Base-by-base conservation (phyloP, 2,113 vertebrate genomes). In the Spermophilus dauricus region DNA sequence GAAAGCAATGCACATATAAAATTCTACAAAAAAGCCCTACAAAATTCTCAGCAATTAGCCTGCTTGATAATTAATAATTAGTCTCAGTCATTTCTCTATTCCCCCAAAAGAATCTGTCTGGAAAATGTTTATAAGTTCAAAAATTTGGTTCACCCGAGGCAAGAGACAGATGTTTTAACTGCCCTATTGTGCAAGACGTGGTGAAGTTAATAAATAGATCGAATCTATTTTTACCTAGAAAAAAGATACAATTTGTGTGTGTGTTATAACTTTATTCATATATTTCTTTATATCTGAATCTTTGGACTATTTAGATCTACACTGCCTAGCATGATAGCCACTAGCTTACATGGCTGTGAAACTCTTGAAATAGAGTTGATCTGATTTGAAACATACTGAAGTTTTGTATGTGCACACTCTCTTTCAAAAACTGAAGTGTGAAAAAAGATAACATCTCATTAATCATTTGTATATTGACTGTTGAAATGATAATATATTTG, bases 51-150 rank as follows among this genome's bases (percentile, higher is more conserved):
- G 39, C 42, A 80, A 10, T 92, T 75, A 80, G 37, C 48, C 10
- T 58, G 22, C 16, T 96, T 89, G 77, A 32, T 73, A n/a, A 72
- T 77, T 75, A 83, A 67, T 94, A 58, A 76, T 67, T 94, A 58
- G 69, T 67, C 58, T 13, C 5, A 81, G 14, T 13, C 32, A 82
- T 78, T 89, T 72, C 30, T 90, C 39, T 28, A 2, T 48, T 65
- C 8, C 3, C 22, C 32, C 20, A 20, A 67, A 85, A 67, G 22
- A 80, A 11, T 39, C 37, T 89, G 45, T 34, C 28, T 48, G 70
- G 10, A 78, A 83, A 87, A 75, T 12, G 5, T 48, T 67, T 72
- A 37, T 69, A 24, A 73, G 32, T 2, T 76, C 14, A 14, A 95
- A 45, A 5, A 12, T 90, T 39, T 84, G 9, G 24, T 69, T 84